Percentiles rank a stretch among this genome's conserved stretches.
Conservation (phyloP, 2,888 invertebrate genomes). For the Himalopsyche kuldschensis region DNA sequence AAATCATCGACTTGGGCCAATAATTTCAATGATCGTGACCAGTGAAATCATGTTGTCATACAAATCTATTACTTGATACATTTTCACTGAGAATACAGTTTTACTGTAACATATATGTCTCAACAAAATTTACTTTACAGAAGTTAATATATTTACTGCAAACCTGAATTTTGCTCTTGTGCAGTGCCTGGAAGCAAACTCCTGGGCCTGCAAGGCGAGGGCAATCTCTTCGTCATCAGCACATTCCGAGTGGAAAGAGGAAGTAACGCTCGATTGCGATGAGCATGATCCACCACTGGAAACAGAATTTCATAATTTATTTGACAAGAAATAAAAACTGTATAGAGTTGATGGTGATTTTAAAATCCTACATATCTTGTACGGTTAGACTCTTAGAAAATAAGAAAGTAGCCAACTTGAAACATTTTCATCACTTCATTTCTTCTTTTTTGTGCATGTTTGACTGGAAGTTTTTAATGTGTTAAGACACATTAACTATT, state of each 20-base stretch:
- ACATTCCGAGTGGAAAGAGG: slow-evolving; percentile 75
- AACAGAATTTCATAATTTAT: background rate
- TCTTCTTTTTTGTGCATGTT: background rate
- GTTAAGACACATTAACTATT: background rate
- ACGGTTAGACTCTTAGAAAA: too few relatives aligned
- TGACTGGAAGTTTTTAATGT: background rate
- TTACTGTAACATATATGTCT: too few relatives aligned
- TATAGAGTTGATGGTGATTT: background rate
- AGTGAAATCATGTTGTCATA: too few relatives aligned
- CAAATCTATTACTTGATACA: too few relatives aligned
- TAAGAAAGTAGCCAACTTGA: too few relatives aligned
- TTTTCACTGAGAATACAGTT: too few relatives aligned
- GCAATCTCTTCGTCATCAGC: slow-evolving; percentile 88
- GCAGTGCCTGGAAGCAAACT: slow-evolving; percentile 76
- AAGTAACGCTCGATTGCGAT: slow-evolving; percentile 57
- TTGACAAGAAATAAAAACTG: background rate
- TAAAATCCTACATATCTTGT: too few relatives aligned
- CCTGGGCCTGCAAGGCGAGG: slow-evolving; percentile 81
- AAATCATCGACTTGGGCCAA: too few relatives aligned
- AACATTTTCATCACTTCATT: too few relatives aligned
- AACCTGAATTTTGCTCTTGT: slow-evolving; percentile 65
- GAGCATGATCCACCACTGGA: slow-evolving; percentile 22
- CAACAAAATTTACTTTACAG: background rate
- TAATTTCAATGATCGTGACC: too few relatives aligned
- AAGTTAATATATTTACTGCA: background rate